phyloP scores from a whole-genome alignment of 1,140 invertebrate genomes.

The Nylanderia fulva region DNA sequence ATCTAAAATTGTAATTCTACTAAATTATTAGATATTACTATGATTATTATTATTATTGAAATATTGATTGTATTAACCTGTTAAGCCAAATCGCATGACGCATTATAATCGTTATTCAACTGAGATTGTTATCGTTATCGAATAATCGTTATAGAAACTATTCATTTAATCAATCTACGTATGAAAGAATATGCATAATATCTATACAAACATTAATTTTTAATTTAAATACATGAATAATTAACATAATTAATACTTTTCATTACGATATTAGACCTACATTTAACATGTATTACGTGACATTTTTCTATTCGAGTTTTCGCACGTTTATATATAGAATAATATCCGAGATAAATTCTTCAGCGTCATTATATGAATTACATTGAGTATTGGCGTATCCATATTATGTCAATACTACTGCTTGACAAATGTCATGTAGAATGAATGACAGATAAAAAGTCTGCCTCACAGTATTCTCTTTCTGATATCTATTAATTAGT shows the following conservation, averaged over 20 bases:
- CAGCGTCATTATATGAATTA: not conserved
- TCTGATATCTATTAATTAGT: not conserved
- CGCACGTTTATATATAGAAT: not conserved
- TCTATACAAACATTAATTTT: not conserved
- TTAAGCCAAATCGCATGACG: not conserved
- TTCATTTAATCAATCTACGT: not conserved
- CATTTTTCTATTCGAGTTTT: not conserved
- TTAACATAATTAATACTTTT: conserved; percentile 4
- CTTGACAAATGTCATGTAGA: conserved; percentile 13
- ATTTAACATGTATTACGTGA: not conserved
- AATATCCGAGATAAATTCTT: conserved; percentile 24
- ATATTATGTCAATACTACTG: conserved; percentile 17
- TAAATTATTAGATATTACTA: not conserved
- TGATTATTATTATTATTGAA: not conserved
- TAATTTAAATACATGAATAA: not conserved
- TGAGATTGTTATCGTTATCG: too few species aligned
- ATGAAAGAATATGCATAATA: not conserved
- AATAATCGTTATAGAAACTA: not conserved
- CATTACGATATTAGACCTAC: not conserved
- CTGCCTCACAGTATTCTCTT: not conserved
- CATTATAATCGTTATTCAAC: not conserved
- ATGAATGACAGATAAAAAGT: conserved; percentile 14
- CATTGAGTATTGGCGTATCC: conserved; percentile 3
- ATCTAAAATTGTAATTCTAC: not conserved
- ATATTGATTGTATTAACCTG: conserved; percentile 10